Evolutionary conservation across 2,113 vertebrate species (phyloP), one percentile per base, ranked within the genome.

Genomic region (Centropristis striata): DNA sequence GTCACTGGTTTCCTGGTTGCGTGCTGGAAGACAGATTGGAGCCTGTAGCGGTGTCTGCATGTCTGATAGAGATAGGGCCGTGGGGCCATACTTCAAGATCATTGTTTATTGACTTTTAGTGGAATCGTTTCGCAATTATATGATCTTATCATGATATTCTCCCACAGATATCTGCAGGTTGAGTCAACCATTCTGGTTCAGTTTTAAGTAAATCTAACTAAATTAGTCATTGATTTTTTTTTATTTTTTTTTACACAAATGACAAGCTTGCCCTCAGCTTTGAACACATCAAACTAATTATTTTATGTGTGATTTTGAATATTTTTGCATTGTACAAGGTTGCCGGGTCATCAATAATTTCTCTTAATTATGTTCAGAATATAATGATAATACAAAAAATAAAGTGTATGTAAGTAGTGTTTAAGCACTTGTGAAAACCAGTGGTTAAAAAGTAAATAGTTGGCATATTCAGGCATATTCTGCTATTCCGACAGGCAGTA

Each of bases 1-100:
- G 86, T 88, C 80, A 87, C 82, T 12, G 46, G 66, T 80, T 89
- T 89, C 64, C 80, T 86, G 66, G 70, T 75, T 64, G 15, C 54
- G 47, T 50, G 54, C 61, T 73, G 55, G 54, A 84, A 84, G 87
- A 82, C 81, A 67, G 79, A 85, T 32, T 67, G 88, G 86, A 88
- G 86, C 75, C 85, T 44, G 58, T 18, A 32, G 74, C 81, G 83
- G 76, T 89, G 87, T 90, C 86, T 89, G 89, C 85, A 76, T 91
- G 90, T 91, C 85, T 86, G 67, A 82, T 60, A 44, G 83, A 65
- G 69, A 71, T 18, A 64, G 68, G 28, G 41, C 66, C 49, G 41
- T 61, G 49, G 23, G 82, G 39, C 44, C 21, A 77, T 80, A 70
- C 60, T 53, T 80, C 54, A 71, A 10, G 74, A 59, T 71, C 23